Percentiles rank a stretch among this genome's conserved stretches.
These are phyloP conservation scores for Phalanger gymnotis DNA, from an alignment of 2,797 vertebrate species.

Conservation along the genomic window DNA sequence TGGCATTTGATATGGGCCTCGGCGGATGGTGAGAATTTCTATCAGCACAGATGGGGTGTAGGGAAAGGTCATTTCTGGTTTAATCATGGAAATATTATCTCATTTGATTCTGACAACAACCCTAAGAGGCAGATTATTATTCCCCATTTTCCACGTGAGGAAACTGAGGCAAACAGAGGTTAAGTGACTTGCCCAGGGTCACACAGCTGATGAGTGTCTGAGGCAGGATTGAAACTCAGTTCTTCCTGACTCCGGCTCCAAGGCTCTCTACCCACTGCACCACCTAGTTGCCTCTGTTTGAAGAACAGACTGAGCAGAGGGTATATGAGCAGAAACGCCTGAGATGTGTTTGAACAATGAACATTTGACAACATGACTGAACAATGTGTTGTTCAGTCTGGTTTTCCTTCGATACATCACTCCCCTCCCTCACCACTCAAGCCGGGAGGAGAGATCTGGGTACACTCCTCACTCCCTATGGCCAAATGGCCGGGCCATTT, in stretches of 20 bases:
- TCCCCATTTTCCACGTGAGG: neutral
- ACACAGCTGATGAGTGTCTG: neutral
- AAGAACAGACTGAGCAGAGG: neutral
- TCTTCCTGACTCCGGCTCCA: neutral
- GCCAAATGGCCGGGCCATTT: neutral
- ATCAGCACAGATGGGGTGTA: neutral
- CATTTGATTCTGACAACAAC: neutral
- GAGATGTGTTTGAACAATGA: too few species aligned
- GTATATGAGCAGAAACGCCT: neutral
- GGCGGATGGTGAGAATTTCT: neutral
- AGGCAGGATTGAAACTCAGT: neutral
- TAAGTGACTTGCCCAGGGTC: neutral
- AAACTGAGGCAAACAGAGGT: neutral
- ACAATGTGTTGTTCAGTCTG: neutral
- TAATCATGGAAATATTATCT: neutral
- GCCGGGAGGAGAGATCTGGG: neutral
- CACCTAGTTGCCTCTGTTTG: neutral
- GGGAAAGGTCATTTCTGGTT: neutral
- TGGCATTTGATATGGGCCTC: neutral
- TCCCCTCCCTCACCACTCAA: neutral
- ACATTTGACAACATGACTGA: too few species aligned
- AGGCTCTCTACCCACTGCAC: neutral
- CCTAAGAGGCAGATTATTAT: neutral
- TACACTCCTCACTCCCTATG: neutral
- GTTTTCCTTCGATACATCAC: neutral